Conservation (phyloP, 1,140 invertebrate genomes). For the Solenopsis fugax region DNA sequence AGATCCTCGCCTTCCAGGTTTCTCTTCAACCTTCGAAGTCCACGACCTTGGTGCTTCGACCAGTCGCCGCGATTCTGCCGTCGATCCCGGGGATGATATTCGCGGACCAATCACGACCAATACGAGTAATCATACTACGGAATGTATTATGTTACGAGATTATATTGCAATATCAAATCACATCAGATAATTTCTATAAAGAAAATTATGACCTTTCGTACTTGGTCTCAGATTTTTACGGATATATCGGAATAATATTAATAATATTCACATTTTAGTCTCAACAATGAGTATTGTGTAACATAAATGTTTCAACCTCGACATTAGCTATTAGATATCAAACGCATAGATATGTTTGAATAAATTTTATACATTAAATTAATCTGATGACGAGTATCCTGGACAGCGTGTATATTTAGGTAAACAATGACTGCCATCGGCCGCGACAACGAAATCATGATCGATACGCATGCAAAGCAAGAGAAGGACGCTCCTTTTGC, state of each 20-base stretch:
- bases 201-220: not conserved
- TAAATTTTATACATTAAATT: not conserved
- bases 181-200: not conserved
- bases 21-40: slow-evolving; percentile 67
- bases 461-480: not conserved
- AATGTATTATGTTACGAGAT: slow-evolving; percentile 7
- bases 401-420: not conserved
- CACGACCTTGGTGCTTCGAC: slow-evolving; percentile 66
- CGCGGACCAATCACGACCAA: slow-evolving; percentile 18
- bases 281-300: not conserved
- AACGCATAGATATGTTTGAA: not conserved
- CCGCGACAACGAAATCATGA: not conserved
- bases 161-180: not conserved
- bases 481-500: not conserved
- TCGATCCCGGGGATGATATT: slow-evolving; percentile 44
- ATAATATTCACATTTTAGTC: not conserved
- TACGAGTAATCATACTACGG: not conserved
- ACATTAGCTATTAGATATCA: not conserved
- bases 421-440: not conserved
- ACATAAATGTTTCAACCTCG: not conserved
- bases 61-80: slow-evolving; percentile 28
- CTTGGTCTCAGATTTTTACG: not conserved
- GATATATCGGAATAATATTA: not conserved
- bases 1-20: slow-evolving; percentile 46
- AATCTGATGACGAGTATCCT: not conserved